Conservation (phyloP, 2,113 vertebrate species). For the Phodopus roborovskii region DNA sequence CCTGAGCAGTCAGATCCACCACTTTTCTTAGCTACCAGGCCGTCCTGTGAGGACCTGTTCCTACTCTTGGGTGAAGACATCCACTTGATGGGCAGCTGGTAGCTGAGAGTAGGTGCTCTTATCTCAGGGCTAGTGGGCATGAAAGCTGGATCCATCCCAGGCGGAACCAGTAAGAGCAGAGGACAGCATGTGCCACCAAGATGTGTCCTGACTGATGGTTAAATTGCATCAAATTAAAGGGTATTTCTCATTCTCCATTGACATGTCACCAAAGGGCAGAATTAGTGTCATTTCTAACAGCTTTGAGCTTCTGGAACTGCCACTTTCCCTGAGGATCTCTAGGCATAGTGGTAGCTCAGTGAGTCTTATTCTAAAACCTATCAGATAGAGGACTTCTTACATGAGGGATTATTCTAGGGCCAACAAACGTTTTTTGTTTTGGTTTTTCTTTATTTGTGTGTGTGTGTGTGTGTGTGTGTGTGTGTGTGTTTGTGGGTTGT, state of each 20-base stretch:
- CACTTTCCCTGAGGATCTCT: conserved; percentile 60
- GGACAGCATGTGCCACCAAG: conserved; percentile 65
- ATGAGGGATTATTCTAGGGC: not conserved
- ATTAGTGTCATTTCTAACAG: conserved; percentile 74
- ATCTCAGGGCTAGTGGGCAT: not conserved
- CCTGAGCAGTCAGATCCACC: conserved; percentile 21
- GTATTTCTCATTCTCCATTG: conserved; percentile 71
- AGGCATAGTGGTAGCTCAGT: conserved; percentile 54
- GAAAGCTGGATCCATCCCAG: not conserved
- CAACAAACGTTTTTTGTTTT: not conserved
- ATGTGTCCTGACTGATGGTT: conserved; percentile 65
- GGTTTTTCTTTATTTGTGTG: not conserved
- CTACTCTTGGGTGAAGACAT: not conserved
- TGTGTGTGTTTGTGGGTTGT: not conserved
- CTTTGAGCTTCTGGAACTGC: conserved; percentile 67
- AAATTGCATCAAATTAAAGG: conserved; percentile 81
- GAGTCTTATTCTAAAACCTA: conserved; percentile 31
- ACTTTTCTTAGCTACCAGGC: not conserved
- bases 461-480: too few relatives aligned
- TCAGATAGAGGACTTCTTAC: not conserved
- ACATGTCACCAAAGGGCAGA: conserved; percentile 69
- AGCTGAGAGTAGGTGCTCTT: not conserved
- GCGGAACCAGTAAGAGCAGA: conserved; percentile 49
- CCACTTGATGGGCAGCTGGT: conserved; percentile 25
- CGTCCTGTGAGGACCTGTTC: not conserved